Evolutionary conservation across 2,888 invertebrate species (phyloP).

Genomic region (Orthosia cruda): DNA sequence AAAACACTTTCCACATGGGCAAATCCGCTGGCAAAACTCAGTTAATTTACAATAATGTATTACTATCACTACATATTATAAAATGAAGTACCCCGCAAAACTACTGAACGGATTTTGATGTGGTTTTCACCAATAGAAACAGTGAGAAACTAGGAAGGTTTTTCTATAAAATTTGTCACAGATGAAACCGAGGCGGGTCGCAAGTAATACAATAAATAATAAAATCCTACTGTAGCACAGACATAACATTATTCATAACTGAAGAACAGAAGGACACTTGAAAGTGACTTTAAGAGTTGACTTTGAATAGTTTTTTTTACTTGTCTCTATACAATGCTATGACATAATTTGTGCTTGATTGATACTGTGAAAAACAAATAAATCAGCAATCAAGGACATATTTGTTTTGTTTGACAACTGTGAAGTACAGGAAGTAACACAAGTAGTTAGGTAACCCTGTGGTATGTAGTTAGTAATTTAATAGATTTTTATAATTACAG

Average conservation of each 20-base stretch:
- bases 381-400: constrained; percentile 27
- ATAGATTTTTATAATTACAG: not conserved
- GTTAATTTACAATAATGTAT: no score
- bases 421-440: constrained; percentile 6
- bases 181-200: no score
- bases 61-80: no score
- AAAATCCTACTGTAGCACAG: not conserved
- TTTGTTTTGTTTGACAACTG: constrained; percentile 32
- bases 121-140: no score
- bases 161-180: no score
- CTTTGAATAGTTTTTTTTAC: constrained; percentile 14
- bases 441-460: not conserved
- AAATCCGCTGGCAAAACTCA: no score
- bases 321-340: not conserved
- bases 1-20: no score
- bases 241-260: constrained; percentile 9
- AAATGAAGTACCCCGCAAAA: no score
- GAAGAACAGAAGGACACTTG: constrained; percentile 24
- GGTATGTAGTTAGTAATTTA: not conserved
- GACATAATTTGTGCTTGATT: constrained; percentile 17
- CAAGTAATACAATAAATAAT: not conserved
- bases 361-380: constrained; percentile 34
- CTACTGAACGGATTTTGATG: no score
- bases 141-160: no score
- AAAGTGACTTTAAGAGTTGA: constrained; percentile 46